phyloP scores from a whole-genome alignment of 2,797 vertebrate species.

The Cygnus olor region DNA sequence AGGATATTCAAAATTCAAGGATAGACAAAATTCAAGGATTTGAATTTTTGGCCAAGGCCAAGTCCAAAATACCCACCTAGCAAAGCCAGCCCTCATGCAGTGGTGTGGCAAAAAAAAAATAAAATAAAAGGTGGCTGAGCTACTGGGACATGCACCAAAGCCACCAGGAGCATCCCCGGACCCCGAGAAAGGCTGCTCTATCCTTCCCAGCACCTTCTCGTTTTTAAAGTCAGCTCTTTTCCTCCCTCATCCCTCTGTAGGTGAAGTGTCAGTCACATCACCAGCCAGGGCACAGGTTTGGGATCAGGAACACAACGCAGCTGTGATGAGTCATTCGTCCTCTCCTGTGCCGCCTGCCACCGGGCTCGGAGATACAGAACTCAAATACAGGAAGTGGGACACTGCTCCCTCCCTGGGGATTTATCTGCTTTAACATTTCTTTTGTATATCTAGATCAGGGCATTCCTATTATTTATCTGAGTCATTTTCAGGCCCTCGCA shows the following conservation, averaged over 20 bases:
- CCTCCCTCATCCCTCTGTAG: not conserved
- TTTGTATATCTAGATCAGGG: not conserved
- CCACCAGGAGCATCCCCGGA: not conserved
- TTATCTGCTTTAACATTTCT: not conserved
- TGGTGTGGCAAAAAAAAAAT: not conserved
- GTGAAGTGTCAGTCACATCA: not conserved
- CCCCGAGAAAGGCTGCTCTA: not conserved
- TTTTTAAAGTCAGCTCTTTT: not conserved
- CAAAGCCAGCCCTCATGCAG: not conserved
- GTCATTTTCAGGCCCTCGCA: not conserved
- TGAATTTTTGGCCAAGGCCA: no score
- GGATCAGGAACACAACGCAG: not conserved
- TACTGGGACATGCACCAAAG: accelerated
- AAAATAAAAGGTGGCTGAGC: no score
- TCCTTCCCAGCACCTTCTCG: not conserved
- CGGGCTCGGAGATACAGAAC: slow-evolving; percentile 11
- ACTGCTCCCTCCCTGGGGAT: not conserved
- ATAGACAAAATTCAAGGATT: no score
- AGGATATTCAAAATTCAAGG: no score
- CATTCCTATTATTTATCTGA: not conserved
- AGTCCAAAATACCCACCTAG: not conserved
- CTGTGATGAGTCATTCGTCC: slow-evolving; percentile 31
- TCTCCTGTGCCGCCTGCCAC: not conserved
- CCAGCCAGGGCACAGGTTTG: accelerated
- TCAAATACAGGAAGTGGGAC: slow-evolving; percentile 17